Evolutionary conservation across 2,797 vertebrate genomes (phyloP).

Genomic region (Streptopelia turtur): DNA sequence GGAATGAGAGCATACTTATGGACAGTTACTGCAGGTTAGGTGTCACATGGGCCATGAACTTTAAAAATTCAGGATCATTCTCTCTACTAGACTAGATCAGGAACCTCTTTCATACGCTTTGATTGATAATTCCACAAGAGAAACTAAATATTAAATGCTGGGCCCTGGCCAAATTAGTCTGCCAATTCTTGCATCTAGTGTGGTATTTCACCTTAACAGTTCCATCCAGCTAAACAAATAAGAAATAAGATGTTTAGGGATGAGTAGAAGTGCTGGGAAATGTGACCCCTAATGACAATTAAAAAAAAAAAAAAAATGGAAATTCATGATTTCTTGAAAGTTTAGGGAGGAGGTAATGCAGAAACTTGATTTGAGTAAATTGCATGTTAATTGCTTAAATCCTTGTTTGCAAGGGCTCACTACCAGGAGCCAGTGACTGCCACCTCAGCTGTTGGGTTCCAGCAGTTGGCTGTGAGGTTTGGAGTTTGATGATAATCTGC

Average conservation of each 20-base stretch:
- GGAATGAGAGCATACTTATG: neutral
- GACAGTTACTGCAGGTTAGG: neutral
- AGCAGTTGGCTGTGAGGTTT: neutral
- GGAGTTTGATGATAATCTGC: neutral
- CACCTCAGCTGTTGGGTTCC: neutral
- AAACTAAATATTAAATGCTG: neutral
- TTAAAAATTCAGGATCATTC: neutral
- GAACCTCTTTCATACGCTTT: neutral
- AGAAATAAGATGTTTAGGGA: neutral
- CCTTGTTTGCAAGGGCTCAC: neutral
- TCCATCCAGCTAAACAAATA: neutral
- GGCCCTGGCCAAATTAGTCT: neutral
- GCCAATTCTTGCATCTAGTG: neutral
- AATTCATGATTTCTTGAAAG: neutral
- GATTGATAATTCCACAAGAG: neutral
- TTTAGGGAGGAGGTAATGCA: neutral
- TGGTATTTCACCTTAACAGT: neutral
- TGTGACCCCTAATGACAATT: neutral
- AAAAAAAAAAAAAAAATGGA: neutral
- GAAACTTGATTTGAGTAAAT: neutral
- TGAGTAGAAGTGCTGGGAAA: neutral
- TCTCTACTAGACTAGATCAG: neutral
- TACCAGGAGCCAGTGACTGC: neutral
- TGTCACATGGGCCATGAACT: neutral
- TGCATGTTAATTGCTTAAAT: neutral